Conservation (phyloP, 2,888 invertebrate genomes). For the Scelioninae gen. 2 region DNA sequence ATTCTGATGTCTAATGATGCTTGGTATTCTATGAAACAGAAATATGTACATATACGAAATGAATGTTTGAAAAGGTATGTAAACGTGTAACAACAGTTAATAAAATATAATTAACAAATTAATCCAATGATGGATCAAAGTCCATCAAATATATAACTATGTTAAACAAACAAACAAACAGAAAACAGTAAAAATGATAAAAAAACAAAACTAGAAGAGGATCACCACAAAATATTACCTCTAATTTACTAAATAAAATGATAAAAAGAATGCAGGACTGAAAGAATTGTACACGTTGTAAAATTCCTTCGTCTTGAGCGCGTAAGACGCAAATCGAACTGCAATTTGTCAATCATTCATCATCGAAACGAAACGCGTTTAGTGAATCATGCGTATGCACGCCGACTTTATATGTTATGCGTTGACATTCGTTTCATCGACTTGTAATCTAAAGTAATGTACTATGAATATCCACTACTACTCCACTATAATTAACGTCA, state of each 20-base stretch:
- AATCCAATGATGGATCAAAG: no score
- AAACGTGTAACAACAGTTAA: no score
- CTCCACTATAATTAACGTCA: conserved; percentile 44
- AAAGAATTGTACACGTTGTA: conserved; percentile 13
- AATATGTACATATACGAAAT: no score
- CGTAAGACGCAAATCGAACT: not conserved
- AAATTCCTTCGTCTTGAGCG: not conserved
- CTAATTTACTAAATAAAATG: conserved; percentile 11
- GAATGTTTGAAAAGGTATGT: no score
- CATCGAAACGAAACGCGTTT: conserved; percentile 18
- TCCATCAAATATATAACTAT: no score
- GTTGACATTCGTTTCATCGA: conserved; percentile 42
- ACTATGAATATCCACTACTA: conserved; percentile 55
- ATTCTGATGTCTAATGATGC: no score
- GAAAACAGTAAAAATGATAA: not conserved
- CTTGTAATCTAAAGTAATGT: conserved; percentile 54
- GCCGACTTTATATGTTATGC: conserved; percentile 19
- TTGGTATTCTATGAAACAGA: no score
- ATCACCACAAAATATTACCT: no score
- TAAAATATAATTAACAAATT: no score
- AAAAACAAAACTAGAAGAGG: no score
- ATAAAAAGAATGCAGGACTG: conserved; percentile 14
- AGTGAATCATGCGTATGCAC: conserved; percentile 4
- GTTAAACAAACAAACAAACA: not conserved
- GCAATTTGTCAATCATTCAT: not conserved